Evolutionary conservation across 2,113 vertebrate species (phyloP).

Genomic region (Mixornis gularis): DNA sequence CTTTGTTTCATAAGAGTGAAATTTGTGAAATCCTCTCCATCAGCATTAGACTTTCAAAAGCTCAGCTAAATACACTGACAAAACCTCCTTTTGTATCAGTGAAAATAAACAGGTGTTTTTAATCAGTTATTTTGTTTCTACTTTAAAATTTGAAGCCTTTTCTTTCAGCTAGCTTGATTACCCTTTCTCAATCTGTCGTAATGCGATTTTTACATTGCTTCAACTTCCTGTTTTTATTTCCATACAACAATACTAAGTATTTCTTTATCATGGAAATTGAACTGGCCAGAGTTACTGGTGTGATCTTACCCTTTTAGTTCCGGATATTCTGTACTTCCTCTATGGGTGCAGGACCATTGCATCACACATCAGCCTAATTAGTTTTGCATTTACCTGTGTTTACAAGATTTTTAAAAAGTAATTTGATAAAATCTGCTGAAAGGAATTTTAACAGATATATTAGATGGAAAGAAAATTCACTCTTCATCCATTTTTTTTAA

Average conservation of each 20-base stretch:
- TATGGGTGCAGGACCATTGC: not conserved
- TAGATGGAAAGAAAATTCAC: not conserved
- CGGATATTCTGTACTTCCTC: not conserved
- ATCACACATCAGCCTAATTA: not conserved
- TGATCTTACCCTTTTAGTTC: not conserved
- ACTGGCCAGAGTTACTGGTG: fast-evolving
- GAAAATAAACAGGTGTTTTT: not conserved
- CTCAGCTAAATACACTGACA: not conserved
- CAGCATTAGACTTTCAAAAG: not conserved
- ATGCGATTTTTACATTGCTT: not conserved
- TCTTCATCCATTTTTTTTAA: not conserved
- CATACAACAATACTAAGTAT: not conserved
- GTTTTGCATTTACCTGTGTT: not conserved
- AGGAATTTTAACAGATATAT: not conserved
- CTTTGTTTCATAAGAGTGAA: not conserved
- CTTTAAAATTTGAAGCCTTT: not conserved
- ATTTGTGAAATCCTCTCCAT: not conserved
- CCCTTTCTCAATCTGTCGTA: not conserved
- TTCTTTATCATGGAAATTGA: not conserved
- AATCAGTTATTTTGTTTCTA: not conserved
- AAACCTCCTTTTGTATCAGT: not conserved
- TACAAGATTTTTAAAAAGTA: not conserved
- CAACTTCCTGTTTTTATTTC: not conserved
- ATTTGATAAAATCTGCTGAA: not conserved
- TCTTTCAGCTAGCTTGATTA: not conserved